A percentile compares a stretch with the other conserved stretches of the same genome.
phyloP scores from a whole-genome alignment of 2,797 vertebrate species.

The Leptatherina wallacei region DNA sequence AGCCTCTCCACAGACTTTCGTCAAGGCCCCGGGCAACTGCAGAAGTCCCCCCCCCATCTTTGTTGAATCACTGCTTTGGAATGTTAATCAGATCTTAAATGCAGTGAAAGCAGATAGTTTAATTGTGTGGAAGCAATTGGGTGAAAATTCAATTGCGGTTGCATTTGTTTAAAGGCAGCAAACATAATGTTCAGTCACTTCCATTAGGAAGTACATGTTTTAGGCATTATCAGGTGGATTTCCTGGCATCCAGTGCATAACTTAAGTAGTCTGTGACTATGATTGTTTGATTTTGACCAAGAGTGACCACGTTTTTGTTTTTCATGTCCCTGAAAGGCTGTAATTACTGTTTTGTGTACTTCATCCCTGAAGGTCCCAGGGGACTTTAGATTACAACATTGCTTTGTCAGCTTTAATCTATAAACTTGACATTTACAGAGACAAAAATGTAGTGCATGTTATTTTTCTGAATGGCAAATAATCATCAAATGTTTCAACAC shows the following conservation, averaged over 20 bases:
- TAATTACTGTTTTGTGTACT: conserved; percentile 40
- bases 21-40: neutral
- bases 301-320: conserved; percentile 24
- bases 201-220: conserved; percentile 23
- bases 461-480: too few relatives aligned
- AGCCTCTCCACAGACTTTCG: neutral
- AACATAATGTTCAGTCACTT: neutral
- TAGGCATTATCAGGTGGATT: conserved; percentile 28
- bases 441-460: conserved; percentile 11
- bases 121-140: neutral
- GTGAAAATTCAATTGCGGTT: conserved; percentile 15
- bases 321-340: conserved; percentile 25
- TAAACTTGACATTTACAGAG: conserved; percentile 24
- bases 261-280: conserved; percentile 36
- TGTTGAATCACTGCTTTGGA: neutral
- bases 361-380: conserved; percentile 16
- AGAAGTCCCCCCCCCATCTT: neutral
- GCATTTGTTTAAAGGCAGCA: conserved; percentile 16
- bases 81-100: conserved; percentile 21
- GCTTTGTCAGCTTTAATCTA: conserved; percentile 26
- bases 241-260: conserved; percentile 28
- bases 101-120: conserved; percentile 23
- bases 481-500: too few relatives aligned
- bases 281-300: conserved; percentile 45
- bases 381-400: conserved; percentile 21